phyloP scores from a whole-genome alignment of 2,113 vertebrate species.

The Gracilinanus agilis region DNA sequence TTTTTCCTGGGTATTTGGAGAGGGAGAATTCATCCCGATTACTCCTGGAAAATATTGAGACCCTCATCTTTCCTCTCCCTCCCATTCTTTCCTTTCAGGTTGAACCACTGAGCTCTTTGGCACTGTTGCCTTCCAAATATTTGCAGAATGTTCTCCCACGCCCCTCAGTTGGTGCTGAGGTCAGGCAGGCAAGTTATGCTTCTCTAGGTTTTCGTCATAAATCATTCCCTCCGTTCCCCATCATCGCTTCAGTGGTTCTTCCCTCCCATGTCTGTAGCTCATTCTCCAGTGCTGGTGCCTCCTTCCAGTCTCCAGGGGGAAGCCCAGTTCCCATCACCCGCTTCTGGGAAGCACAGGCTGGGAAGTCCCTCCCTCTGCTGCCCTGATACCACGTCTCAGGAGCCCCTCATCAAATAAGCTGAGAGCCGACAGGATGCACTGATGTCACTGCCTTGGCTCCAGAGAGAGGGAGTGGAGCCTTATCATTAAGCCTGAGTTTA shows the following conservation, averaged over 20 bases:
- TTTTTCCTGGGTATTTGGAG: background rate
- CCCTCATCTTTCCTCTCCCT: background rate
- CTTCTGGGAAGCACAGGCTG: slow-evolving; percentile 47
- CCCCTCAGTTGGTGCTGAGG: slow-evolving; percentile 62
- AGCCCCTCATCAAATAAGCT: background rate
- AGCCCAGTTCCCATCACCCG: slow-evolving; percentile 51
- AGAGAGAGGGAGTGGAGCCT: background rate
- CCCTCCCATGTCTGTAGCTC: background rate
- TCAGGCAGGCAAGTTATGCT: slow-evolving; percentile 64
- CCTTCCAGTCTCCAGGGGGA: slow-evolving; percentile 38
- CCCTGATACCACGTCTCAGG: background rate
- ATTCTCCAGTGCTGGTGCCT: slow-evolving; percentile 4
- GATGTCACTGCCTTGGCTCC: slow-evolving; percentile 42
- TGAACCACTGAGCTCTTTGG: slow-evolving; percentile 51
- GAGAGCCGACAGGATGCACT: slow-evolving; percentile 1
- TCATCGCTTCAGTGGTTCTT: slow-evolving; percentile 29
- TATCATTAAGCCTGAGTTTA: background rate
- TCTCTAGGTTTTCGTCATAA: slow-evolving; percentile 63
- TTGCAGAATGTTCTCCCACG: slow-evolving; percentile 73
- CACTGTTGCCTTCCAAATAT: slow-evolving; percentile 59
- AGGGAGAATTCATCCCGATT: background rate
- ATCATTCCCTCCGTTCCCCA: slow-evolving; percentile 59
- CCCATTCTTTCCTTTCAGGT: slow-evolving; percentile 32
- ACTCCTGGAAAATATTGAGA: slow-evolving; percentile 44
- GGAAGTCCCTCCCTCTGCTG: background rate